Evolutionary conservation across 2,113 vertebrate species (phyloP), one percentile per base, ranked within the genome.

Genomic region (Melanocharis versteri): DNA sequence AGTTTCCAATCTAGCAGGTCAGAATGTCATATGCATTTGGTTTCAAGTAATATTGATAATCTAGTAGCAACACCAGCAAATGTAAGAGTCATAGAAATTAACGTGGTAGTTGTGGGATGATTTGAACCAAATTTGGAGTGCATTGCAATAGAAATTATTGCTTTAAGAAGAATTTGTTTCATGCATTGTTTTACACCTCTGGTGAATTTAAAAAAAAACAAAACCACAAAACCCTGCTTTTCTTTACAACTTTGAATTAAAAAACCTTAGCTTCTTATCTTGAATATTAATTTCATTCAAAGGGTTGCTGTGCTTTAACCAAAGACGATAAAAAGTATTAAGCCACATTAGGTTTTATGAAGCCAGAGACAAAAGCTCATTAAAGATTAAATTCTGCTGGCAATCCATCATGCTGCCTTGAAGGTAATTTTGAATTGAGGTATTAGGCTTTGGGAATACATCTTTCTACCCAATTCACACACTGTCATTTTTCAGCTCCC

Each of bases 311-410:
- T 31, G 28, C 65, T 72, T 90, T 82, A 91, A 64, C 28, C 22
- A 66, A 83, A 70, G 33, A 79, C 8, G 9, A 90, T 90, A 69
- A 76, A 89, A 84, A 17, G 22, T 12, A 73, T 85, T 72, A 84
- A 78, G n/a, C 30, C 40, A 39, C 6, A 37, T 20, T 18, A 18
- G 7, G 23, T 24, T 94, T 85, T 61, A 91, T 73, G 72, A 82
- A 89, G 73, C 51, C 66, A 80, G 83, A 89, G 53, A 76, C 83
- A 42, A 65, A 69, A 85, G 78, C 39, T 89, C 65, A 70, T 83
- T 93, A 84, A 90, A 83, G 62, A 90, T 89, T 85, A 87, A 91
- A 86, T 94, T 72, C 87, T 69, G 35, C 54, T 54, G 51, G 45
- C 65, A 93, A 80, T 73, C 42, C 45, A 78, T 86, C 85, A 64